These are phyloP conservation scores for Leptinotarsa juncta DNA, from an alignment of 2,888 invertebrate genomes.

Conservation along the genomic window DNA sequence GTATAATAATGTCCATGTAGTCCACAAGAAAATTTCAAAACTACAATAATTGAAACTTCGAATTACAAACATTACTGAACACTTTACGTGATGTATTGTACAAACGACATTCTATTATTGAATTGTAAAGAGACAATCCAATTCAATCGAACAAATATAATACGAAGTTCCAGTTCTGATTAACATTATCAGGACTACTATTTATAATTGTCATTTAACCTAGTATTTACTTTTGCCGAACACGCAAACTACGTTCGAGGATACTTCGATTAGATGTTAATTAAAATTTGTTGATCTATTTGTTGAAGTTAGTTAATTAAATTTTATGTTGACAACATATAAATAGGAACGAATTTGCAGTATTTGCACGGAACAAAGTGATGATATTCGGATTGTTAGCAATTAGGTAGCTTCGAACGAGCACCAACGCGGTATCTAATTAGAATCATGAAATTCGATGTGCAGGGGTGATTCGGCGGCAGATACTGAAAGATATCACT, in stretches of 20 bases:
- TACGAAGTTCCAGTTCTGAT: conserved; percentile 41
- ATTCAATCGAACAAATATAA: conserved; percentile 45
- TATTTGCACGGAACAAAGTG: conserved; percentile 37
- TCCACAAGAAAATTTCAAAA: too few species aligned
- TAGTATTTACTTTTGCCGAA: conserved; percentile 47
- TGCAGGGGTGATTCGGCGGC: neutral
- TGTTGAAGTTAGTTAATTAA: conserved; percentile 49
- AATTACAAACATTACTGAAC: too few species aligned
- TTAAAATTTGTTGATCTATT: conserved; percentile 50
- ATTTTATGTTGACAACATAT: conserved; percentile 49
- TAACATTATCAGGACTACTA: conserved; percentile 47
- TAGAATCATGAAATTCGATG: conserved; percentile 10
- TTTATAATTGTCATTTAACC: conserved; percentile 49
- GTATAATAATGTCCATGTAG: too few species aligned
- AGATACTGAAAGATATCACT: neutral
- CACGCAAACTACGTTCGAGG: conserved; percentile 46
- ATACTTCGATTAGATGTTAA: conserved; percentile 50
- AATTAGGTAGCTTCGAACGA: conserved; percentile 33
- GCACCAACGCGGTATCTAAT: conserved; percentile 8
- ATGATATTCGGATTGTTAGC: conserved; percentile 39
- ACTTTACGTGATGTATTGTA: neutral
- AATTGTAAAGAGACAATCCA: conserved; percentile 29
- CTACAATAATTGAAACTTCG: too few species aligned
- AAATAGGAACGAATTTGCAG: conserved; percentile 39
- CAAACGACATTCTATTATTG: conserved; percentile 2